Evolutionary conservation across 2,888 invertebrate genomes (phyloP).

Genomic region (Ichneumon xanthorius): DNA sequence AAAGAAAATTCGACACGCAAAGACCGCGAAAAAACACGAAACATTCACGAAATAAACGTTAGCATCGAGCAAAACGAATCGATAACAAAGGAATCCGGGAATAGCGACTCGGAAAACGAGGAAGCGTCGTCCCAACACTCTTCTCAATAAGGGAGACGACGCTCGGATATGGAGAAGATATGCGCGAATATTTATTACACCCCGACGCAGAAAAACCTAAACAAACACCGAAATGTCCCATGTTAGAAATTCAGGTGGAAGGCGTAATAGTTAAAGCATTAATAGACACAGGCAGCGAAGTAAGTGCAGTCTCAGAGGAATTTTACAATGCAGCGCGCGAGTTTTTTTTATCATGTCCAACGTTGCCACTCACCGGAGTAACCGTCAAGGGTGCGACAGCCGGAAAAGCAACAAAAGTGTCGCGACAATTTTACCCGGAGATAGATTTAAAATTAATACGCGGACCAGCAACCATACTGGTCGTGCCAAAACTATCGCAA

Average conservation of each 20-base stretch:
- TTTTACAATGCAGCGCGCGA: neutral
- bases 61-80: neutral
- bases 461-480: neutral
- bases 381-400: neutral
- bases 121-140: neutral
- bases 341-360: neutral
- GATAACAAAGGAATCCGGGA: neutral
- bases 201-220: neutral
- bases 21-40: neutral
- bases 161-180: neutral
- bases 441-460: neutral
- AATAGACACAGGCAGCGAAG: constrained; percentile 11
- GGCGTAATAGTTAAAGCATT: neutral
- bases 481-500: neutral
- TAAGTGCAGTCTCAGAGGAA: neutral
- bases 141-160: neutral
- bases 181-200: neutral
- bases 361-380: neutral
- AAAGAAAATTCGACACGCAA: neutral
- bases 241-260: neutral
- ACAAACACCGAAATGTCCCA: neutral
- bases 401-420: neutral
- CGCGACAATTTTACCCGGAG: neutral
- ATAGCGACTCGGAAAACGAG: constrained; percentile 5
- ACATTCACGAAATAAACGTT: neutral